A percentile compares a stretch with the other conserved stretches of the same genome.
phyloP scores from a whole-genome alignment of 2,113 vertebrate species.

The Regulus satrapa region DNA sequence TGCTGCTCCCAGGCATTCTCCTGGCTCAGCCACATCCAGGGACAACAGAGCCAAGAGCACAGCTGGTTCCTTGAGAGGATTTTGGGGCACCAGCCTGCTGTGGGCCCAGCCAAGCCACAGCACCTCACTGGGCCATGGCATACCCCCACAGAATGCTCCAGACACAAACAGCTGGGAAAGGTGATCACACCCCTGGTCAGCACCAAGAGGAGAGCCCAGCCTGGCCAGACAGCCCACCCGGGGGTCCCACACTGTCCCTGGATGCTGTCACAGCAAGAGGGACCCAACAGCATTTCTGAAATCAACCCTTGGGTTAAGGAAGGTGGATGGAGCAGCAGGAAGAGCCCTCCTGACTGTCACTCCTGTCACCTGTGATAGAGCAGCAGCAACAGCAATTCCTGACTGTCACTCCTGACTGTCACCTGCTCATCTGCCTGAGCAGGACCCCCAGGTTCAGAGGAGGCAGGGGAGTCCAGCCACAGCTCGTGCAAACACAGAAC shows the following conservation, averaged over 20 bases:
- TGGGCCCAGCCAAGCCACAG: background rate
- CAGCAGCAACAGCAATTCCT: background rate
- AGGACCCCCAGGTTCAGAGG: background rate
- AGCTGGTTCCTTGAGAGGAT: background rate
- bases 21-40: background rate
- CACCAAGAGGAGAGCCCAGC: background rate
- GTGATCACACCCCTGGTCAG: background rate
- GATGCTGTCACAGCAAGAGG: background rate
- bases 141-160: rapidly evolving
- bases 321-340: background rate
- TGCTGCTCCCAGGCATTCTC: background rate
- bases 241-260: background rate
- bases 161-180: background rate
- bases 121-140: rapidly evolving
- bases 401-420: background rate
- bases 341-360: background rate
- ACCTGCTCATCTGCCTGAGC: background rate
- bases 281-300: background rate
- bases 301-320: background rate
- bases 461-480: background rate
- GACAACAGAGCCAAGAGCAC: rapidly evolving
- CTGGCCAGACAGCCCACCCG: background rate
- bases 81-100: background rate
- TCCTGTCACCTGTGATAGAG: background rate
- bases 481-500: rapidly evolving